Evolutionary conservation across 2,797 vertebrate genomes (phyloP), one percentile per base, ranked within the genome.

Genomic region (Lophius americanus): DNA sequence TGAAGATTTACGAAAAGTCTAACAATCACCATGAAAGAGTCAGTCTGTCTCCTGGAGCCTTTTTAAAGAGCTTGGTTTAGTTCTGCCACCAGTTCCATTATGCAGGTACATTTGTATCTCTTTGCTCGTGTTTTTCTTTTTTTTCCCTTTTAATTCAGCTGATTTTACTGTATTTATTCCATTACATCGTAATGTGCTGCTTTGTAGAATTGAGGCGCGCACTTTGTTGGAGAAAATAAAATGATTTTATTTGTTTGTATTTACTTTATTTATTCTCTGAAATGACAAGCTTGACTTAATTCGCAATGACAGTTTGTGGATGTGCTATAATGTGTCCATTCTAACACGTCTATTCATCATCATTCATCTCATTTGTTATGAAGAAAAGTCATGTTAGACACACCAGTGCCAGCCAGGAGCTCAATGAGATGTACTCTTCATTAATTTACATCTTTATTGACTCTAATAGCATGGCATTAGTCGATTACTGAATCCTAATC

Each of bases 91-190:
- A 54, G 91, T 82, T 89, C 94, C 94, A 91, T 89, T 92, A 83
- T 93, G 90, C 92, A 90, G 90, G 89, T 89, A 88, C 88, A 83
- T 76, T 84, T 89, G 83, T 87, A 89, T 91, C 85, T 89, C 89
- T 89, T 94, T 90, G 89, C 88, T 92, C 87, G 82, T 93, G 89
- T 89, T 91, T 94, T 87, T 81, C 84, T 90, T 70, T 60, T 65
- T 75, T 78, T 93, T 92, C 23, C 23, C 23, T 87, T 95, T 93
- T 79, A 56, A 75, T 85, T 85, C 81, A 81, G 90, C 93, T 78
- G 84, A 91, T 93, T 89, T 94, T 93, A 92, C 93, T 95, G 93
- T 96, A 95, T 97, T 96, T 96, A 96, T 96, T 96, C 94, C 93
- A 93, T 93, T 91, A 95, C 93, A 82, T 92, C 94, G 91, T 95